A percentile compares a stretch with the other conserved stretches of the same genome.
These are phyloP conservation scores for Lophius piscatorius DNA, from an alignment of 2,113 vertebrate genomes.

Conservation along the genomic window DNA sequence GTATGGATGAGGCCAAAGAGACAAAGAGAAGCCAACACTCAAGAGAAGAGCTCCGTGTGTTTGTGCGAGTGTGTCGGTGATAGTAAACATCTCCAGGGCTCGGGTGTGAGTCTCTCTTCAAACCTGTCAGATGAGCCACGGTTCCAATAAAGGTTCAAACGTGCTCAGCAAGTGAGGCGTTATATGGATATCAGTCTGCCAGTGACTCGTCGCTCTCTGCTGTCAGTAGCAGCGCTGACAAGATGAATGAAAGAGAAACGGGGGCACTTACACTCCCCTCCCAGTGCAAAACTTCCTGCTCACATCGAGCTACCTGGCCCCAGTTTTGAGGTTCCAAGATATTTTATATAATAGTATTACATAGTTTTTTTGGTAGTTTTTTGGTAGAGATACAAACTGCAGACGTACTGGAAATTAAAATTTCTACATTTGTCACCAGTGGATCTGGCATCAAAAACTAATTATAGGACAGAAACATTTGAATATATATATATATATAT, in stretches of 20 bases:
- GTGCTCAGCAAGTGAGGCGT: conserved; percentile 17
- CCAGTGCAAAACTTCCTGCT: no score
- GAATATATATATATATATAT: no score
- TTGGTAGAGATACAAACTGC: no score
- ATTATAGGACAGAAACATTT: no score
- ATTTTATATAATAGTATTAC: no score
- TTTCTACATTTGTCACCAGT: no score
- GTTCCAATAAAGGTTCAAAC: conserved; percentile 39
- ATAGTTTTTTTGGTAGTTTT: no score
- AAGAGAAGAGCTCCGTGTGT: background rate
- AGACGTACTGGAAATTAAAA: no score
- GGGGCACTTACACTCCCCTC: no score
- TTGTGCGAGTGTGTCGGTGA: background rate
- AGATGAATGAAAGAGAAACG: conserved; percentile 27
- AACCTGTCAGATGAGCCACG: conserved; percentile 27
- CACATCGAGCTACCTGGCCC: no score
- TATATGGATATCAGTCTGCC: conserved; percentile 40
- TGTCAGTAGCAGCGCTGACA: conserved; percentile 16
- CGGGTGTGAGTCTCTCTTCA: conserved; percentile 28
- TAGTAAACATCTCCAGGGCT: conserved; percentile 12
- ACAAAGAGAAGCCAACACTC: conserved; percentile 21
- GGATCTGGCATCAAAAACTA: no score
- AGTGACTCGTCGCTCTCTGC: conserved; percentile 27
- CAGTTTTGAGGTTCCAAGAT: no score
- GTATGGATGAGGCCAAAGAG: conserved; percentile 8